Base-by-base conservation (phyloP, 2,797 vertebrate species). In the Halcyon leucocephala region DNA sequence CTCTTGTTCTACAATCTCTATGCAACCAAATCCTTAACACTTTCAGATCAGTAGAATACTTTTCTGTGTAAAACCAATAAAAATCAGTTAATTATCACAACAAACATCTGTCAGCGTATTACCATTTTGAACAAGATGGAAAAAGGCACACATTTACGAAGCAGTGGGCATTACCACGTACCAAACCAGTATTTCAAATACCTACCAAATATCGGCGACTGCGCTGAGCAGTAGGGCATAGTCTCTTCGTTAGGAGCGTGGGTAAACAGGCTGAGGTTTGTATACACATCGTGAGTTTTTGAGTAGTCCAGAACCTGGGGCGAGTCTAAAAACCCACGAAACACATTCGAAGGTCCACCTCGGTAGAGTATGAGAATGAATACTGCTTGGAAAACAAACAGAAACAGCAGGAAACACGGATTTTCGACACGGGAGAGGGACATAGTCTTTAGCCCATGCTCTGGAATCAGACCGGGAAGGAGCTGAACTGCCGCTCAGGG, bases 311-410 rank as follows among this genome's bases (percentile, higher is more conserved):
- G 86, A 29, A 17, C 13, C 28, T 5, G 48, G 4, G 19, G 84
- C 4, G 91, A 31, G 22, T 89, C 94, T 3, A 77, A 76, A 64
- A 96, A 8, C 33, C 90, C 91, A 8, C 82, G 95, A 1, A 97
- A 87, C 28, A 92, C 83, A 14, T 17, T 67, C 0, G 95, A 78
- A 51, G 95, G 86, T 44, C 96, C 97, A 3, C 97, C 95, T 41
- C 96, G 89, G 89, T 98, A 98, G 11, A 98, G 54, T 22, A 98
- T 95, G 26, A 98, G 74, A 71, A 98, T 86, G 37, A 98, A 98
- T n/a, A 97, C 5, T 2, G 93, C 80, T 93, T 98, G 98, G 84
- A 97, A 96, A 54, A 93, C 76, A 7, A 95, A 85, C 9, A 98
- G 79, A 26, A 94, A 82, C 28, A 97, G 82, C 65, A 98, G 76